Evolutionary conservation across 2,797 vertebrate genomes (phyloP), one percentile per base, ranked within the genome.

Genomic region (Toxotes lorentzi): DNA sequence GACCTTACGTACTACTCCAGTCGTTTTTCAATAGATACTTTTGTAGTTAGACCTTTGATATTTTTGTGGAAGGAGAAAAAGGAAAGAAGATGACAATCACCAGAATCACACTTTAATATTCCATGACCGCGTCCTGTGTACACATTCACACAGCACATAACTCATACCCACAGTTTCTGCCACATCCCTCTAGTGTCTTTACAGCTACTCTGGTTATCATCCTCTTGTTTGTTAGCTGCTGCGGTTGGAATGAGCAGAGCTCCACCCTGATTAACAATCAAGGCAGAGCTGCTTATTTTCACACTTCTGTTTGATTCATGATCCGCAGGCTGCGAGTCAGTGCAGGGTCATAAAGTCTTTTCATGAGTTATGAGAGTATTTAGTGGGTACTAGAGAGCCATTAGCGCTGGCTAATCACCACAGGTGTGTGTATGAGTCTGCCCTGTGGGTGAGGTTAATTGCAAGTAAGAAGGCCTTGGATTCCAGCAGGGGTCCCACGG

Each of bases 341-440:
- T 65, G 70, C 79, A 43, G 87, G 90, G 87, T 91, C 87, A 89
- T 76, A 77, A 81, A 89, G 86, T 85, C 83, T 83, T 60, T 82
- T 81, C 81, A 83, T 91, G 89, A 91, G 86, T 91, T 90, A 91
- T 91, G 89, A 91, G 84, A 88, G 81, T 83, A 64, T 90, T 91
- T 91, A 91, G 86, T 75, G 72, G 75, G 19, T 88, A 86, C 83
- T 84, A 89, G 79, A 86, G 79, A 84, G 71, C 81, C 70, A 91
- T 91, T 89, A 90, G 86, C 24, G 47, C 70, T 54, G 83, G 83
- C 86, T 89, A 88, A 91, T 91, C 87, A 91, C 86, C 84, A 73
- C 78, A 84, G 83, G 87, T 88, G 76, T 80, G 78, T 82, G 78
- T 64, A 76, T 79, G 79, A 62, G 71, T 64, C 51, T 74, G 79